A percentile compares a stretch with the other conserved stretches of the same genome.
phyloP scores from a whole-genome alignment of 1,140 invertebrate genomes.

The Trachymyrmex cornetzi region DNA sequence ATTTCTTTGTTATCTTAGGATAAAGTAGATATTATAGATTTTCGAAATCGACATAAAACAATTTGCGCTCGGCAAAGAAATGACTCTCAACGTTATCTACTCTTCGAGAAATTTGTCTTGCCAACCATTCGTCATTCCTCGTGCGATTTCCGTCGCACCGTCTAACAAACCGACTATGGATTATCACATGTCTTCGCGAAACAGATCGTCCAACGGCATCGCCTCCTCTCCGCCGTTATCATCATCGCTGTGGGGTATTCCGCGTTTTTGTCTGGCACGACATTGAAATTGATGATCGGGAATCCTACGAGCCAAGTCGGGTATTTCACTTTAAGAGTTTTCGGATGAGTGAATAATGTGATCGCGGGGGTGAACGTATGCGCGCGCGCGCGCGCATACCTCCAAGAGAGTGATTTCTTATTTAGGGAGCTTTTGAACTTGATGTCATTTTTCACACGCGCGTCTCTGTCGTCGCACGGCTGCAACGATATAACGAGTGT shows the following conservation, averaged over 20 bases:
- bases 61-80: constrained; percentile 66
- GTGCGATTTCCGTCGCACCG: constrained; percentile 46
- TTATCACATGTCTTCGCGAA: constrained; percentile 54
- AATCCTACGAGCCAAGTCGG: constrained; percentile 43
- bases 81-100: constrained; percentile 72
- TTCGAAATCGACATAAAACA: constrained; percentile 58
- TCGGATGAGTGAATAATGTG: constrained; percentile 73
- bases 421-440: constrained; percentile 77
- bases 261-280: constrained; percentile 47
- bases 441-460: constrained; percentile 81
- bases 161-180: constrained; percentile 49
- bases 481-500: constrained; percentile 43
- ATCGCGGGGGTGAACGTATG: not conserved
- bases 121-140: constrained; percentile 64
- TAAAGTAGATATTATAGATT: not conserved
- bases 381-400: constrained; percentile 32
- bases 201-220: constrained; percentile 41
- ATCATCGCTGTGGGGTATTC: not conserved
- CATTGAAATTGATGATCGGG: constrained; percentile 77
- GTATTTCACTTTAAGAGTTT: constrained; percentile 74
- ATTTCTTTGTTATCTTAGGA: not conserved
- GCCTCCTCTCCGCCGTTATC: constrained; percentile 1
- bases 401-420: constrained; percentile 79
- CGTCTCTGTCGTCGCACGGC: constrained; percentile 1
- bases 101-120: constrained; percentile 69